Evolutionary conservation across 2,797 vertebrate genomes (phyloP), one percentile per base, ranked within the genome.

Genomic region (Podargus strigoides): DNA sequence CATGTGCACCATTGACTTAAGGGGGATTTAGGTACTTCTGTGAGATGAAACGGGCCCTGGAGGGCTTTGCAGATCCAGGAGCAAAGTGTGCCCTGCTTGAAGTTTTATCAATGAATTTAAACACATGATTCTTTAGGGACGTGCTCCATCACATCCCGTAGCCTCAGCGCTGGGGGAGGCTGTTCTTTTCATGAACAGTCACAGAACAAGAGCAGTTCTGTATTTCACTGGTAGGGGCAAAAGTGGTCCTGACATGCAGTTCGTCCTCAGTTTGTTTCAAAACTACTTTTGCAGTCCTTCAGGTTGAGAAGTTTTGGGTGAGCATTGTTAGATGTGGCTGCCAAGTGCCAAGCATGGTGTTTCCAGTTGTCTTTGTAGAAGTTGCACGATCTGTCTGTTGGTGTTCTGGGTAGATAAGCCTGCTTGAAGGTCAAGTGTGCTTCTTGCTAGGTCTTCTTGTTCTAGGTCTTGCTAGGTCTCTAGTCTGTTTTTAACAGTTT

Each of bases 81-180:
- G 27, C 27, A 59, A 70, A 82, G 46, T 27, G 47, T 63, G 44
- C 72, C 47, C 20, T 19, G 19, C 14, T n/a, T n/a, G 16, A 76
- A 15, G 20, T 41, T 19, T 49, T 63, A 67, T 8, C 19, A 28
- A 5, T 60, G 4, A 56, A 12, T 68, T 64, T 64, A 68, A 58
- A n/a, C 14, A 17, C 14, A 0, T 9, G 4, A 15, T 62, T 88
- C 39, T n/a, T 77, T 24, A 52, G 55, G 44, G 36, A 4, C 2
- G 0, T 46, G 7, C 64, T 74, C 24, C 8, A 12, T 55, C 15
- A 1, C 0, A 0, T 82, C 50, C 42, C 16, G 7, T 28, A 59
- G 46, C 62, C 53, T 78, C 0, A 0, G 49, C 44, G 41, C 6
- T 37, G 49, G 68, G 62, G 47, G 23, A 79, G 34, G 37, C 23